These are phyloP conservation scores for Macheiramphus alcinus DNA, from an alignment of 2,113 vertebrate species.

Conservation along the genomic window DNA sequence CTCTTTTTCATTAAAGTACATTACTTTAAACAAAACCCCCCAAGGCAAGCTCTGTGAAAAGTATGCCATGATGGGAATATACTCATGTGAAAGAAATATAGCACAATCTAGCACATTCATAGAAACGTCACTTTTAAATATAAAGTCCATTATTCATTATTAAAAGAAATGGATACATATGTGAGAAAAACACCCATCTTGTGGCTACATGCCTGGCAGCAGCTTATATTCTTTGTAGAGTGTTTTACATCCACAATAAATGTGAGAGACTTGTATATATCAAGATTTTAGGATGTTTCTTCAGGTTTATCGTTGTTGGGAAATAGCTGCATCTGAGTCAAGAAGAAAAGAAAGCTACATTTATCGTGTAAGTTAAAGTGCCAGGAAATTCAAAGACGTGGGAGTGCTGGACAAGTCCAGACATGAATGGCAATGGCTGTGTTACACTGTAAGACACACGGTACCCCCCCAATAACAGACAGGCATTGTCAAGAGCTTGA, in stretches of 20 bases:
- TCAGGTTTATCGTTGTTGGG: not conserved
- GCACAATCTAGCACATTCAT: conserved; percentile 61
- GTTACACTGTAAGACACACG: not conserved
- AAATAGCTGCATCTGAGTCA: not conserved
- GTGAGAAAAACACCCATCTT: conserved; percentile 32
- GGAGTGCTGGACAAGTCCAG: not conserved
- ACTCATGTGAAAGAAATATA: conserved; percentile 61
- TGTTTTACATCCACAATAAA: conserved; percentile 47
- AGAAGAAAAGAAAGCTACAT: conserved; percentile 7
- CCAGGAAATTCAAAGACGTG: not conserved
- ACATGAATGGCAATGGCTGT: not conserved
- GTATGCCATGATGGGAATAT: conserved; percentile 47
- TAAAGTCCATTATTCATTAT: conserved; percentile 65
- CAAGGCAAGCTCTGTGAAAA: conserved; percentile 62
- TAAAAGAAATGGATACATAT: conserved; percentile 58
- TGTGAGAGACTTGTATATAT: conserved; percentile 6
- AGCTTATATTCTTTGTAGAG: conserved; percentile 1
- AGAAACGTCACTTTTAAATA: conserved; percentile 63
- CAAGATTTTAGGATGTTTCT: conserved; percentile 32
- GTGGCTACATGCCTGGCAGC: conserved; percentile 23
- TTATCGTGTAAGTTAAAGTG: not conserved
- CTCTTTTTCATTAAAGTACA: conserved; percentile 66
- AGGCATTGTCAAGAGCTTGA: not conserved
- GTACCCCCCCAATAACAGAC: not conserved
- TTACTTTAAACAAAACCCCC: conserved; percentile 61